These are phyloP conservation scores for Phymatocera aterrima DNA, from an alignment of 2,888 invertebrate species.

Conservation along the genomic window DNA sequence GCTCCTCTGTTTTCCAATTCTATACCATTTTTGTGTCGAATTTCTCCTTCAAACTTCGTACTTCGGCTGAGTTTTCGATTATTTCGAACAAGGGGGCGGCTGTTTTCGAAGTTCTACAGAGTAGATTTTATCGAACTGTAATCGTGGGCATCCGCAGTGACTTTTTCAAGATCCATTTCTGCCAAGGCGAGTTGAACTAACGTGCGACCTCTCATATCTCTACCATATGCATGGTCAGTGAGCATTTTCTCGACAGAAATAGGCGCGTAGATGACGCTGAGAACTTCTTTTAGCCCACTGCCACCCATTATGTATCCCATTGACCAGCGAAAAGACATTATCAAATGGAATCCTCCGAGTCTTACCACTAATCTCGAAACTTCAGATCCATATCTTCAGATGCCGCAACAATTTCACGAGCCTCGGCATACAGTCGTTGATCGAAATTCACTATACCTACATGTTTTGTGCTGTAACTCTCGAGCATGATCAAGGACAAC, in stretches of 20 bases:
- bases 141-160: no score
- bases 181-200: no score
- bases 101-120: no score
- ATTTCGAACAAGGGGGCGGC: no score
- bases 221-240: no score
- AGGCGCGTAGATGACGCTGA: slow-evolving; percentile 47
- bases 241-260: no score
- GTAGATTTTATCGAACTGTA: no score
- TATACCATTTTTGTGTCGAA: no score
- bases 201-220: no score
- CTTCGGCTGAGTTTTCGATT: no score
- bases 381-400: slow-evolving; percentile 15
- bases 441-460: slow-evolving; percentile 54
- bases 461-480: slow-evolving; percentile 52
- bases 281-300: slow-evolving; percentile 51
- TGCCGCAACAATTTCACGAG: slow-evolving; percentile 55
- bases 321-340: slow-evolving; percentile 46
- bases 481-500: slow-evolving; percentile 42
- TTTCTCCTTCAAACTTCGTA: no score
- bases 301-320: slow-evolving; percentile 52
- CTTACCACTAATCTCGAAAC: slow-evolving; percentile 8
- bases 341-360: slow-evolving; percentile 20
- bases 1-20: slow-evolving; percentile 48
- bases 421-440: slow-evolving; percentile 57
- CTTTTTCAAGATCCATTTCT: no score